Evolutionary conservation across 1,140 invertebrate genomes (phyloP).

Genomic region (Orchestia grillus): DNA sequence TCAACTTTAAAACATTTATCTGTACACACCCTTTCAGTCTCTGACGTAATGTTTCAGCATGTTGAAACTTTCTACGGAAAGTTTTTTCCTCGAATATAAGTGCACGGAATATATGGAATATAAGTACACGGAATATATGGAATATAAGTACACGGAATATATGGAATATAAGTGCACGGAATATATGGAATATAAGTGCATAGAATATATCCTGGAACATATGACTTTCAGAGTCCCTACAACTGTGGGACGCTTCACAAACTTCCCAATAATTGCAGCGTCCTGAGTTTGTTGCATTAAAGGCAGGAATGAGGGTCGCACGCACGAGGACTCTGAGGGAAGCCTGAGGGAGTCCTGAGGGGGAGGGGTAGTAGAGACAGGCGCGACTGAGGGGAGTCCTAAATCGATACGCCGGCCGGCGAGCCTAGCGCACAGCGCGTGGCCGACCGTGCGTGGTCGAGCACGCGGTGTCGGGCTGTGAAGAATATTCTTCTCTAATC

Average conservation of each 20-base stretch:
- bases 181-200: neutral
- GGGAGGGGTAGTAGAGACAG: neutral
- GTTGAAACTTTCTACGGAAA: no score
- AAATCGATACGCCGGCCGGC: neutral
- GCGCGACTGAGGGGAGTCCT: neutral
- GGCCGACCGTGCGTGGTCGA: no score
- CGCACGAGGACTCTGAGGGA: neutral
- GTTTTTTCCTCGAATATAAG: no score
- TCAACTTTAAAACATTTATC: no score
- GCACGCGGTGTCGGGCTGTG: neutral
- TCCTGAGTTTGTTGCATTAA: neutral
- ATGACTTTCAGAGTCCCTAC: no score
- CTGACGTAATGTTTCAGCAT: no score
- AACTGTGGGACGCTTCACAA: neutral
- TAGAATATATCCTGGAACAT: neutral
- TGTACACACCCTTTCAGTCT: no score
- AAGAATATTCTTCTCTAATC: no score
- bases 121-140: no score
- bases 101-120: no score
- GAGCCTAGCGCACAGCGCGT: neutral
- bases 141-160: no score
- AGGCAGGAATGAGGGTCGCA: neutral
- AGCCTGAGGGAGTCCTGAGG: neutral
- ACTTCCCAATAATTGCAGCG: neutral
- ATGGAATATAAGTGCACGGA: no score